A percentile compares a stretch with the other conserved stretches of the same genome.
phyloP scores from a whole-genome alignment of 2,797 vertebrate genomes.

The Coranthus polyacanthus region DNA sequence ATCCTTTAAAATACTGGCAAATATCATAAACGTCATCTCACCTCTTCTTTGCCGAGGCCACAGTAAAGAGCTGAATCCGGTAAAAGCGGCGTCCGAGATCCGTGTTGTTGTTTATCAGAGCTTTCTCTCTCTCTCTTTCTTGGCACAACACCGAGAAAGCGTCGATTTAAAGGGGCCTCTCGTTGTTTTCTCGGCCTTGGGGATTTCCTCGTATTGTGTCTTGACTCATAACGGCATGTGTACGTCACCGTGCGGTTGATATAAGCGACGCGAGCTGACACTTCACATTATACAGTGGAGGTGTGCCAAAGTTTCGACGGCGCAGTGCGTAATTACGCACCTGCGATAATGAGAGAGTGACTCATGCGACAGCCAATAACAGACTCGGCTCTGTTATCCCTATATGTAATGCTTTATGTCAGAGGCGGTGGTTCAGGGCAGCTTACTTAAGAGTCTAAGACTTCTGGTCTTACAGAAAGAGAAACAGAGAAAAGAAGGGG shows the following conservation, averaged over 20 bases:
- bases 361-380: slow-evolving; percentile 45
- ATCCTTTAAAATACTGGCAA: background rate
- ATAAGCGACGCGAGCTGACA: slow-evolving; percentile 37
- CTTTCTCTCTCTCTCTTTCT: slow-evolving; percentile 40
- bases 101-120: slow-evolving; percentile 75
- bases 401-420: slow-evolving; percentile 14
- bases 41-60: slow-evolving; percentile 30
- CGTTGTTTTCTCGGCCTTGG: slow-evolving; percentile 64
- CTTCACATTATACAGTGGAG: slow-evolving; percentile 35
- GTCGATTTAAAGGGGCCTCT: slow-evolving; percentile 76
- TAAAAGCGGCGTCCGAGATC: slow-evolving; percentile 38
- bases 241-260: slow-evolving; percentile 65
- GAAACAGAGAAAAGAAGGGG: background rate
- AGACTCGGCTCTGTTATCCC: background rate
- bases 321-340: slow-evolving; percentile 58
- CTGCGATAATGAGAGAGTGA: background rate
- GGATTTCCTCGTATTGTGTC: slow-evolving; percentile 80
- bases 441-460: background rate
- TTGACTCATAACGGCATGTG: slow-evolving; percentile 38
- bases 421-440: background rate
- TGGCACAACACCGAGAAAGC: slow-evolving; percentile 56
- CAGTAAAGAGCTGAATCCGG: slow-evolving; percentile 41
- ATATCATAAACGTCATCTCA: slow-evolving; percentile 13
- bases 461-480: background rate
- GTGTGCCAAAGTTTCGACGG: slow-evolving; percentile 40